These are phyloP conservation scores for Cheirogaleus medius DNA, from an alignment of 2,113 vertebrate species.

Conservation along the genomic window DNA sequence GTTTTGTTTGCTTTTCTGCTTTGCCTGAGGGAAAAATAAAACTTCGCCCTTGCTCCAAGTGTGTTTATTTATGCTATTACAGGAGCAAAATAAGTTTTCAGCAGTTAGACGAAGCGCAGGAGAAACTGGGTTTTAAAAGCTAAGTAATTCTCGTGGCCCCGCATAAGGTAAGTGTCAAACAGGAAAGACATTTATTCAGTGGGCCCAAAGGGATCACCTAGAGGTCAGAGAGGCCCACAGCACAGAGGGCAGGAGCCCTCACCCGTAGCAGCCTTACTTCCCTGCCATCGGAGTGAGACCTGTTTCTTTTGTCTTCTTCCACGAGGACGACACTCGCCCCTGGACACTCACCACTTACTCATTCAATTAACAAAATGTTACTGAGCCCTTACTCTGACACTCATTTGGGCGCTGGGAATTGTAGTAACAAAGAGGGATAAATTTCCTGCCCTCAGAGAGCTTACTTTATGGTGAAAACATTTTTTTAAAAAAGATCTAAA, in stretches of 20 bases:
- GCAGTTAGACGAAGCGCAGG: background rate
- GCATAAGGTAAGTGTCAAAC: background rate
- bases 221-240: background rate
- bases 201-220: background rate
- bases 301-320: background rate
- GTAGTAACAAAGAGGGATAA: background rate
- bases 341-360: background rate
- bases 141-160: background rate
- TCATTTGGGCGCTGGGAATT: background rate
- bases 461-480: background rate
- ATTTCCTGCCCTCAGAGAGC: background rate
- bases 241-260: background rate
- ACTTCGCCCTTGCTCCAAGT: background rate
- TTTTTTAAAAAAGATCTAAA: background rate
- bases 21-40: slow-evolving; percentile 33
- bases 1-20: slow-evolving; percentile 50
- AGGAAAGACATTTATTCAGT: background rate
- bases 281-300: accelerated
- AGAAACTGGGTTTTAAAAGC: background rate
- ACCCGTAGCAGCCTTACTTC: background rate
- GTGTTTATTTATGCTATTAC: background rate
- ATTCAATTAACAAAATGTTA: background rate
- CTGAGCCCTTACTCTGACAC: background rate
- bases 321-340: background rate
- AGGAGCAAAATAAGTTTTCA: slow-evolving; percentile 17